Conservation (phyloP, 2,797 vertebrate species). For the Gila robusta region DNA sequence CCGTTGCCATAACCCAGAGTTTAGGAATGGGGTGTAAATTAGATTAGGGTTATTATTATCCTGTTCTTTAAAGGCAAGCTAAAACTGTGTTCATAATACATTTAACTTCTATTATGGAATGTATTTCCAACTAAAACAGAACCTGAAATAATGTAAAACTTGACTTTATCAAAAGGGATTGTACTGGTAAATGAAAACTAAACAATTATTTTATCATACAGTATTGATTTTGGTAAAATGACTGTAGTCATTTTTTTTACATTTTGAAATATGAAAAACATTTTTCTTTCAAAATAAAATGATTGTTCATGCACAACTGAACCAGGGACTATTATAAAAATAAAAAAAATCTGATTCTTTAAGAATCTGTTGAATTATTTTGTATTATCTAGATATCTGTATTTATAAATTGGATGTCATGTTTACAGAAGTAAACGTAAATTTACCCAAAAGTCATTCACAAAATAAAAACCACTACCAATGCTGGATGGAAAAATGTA, state of each 20-base stretch:
- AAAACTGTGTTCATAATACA: neutral
- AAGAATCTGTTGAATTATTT: neutral
- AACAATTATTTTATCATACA: neutral
- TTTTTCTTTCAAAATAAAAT: neutral
- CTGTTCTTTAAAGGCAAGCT: neutral
- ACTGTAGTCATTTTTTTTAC: too few relatives aligned
- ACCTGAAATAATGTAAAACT: neutral
- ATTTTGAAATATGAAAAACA: neutral
- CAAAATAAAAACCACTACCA: neutral
- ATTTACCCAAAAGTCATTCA: neutral
- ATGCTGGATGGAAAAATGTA: too few relatives aligned
- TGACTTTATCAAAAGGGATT: neutral
- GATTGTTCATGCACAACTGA: neutral
- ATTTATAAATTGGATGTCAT: neutral
- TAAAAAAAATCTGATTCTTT: neutral
- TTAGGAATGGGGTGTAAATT: neutral
- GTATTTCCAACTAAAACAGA: neutral
- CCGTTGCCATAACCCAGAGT: neutral
- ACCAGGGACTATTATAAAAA: neutral
- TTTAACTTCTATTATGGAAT: neutral
- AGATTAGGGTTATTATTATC: slow-evolving; percentile 10
- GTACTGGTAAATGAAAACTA: neutral
- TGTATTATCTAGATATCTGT: neutral
- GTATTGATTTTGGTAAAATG: neutral
- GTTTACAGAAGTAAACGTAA: neutral